Evolutionary conservation across 2,888 invertebrate species (phyloP).

Genomic region (Drosophila leonis): DNA sequence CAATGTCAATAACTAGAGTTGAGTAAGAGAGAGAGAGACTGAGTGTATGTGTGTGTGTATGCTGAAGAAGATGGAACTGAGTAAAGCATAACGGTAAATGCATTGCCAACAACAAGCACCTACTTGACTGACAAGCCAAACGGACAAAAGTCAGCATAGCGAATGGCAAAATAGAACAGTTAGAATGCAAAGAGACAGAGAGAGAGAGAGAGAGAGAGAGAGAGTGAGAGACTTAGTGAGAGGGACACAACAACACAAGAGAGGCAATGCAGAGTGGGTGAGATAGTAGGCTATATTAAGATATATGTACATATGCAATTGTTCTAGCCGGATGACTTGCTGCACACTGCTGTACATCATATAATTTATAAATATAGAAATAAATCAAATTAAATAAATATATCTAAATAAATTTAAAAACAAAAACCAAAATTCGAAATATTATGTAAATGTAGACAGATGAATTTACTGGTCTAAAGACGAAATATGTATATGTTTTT

Average conservation of each 20-base stretch:
- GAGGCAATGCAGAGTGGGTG: conserved; percentile 9
- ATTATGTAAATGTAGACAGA: not conserved
- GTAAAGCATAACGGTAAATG: conserved; percentile 50
- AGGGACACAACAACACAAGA: not conserved
- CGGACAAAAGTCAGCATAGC: conserved; percentile 30
- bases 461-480: not conserved
- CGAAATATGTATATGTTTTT: not conserved
- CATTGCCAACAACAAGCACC: conserved; percentile 26
- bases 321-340: conserved; percentile 32
- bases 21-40: not conserved
- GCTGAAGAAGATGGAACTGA: conserved; percentile 29
- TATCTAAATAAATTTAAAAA: not conserved
- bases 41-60: not conserved
- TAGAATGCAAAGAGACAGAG: not conserved
- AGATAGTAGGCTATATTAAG: conserved; percentile 56
- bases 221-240: not conserved
- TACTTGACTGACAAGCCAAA: conserved; percentile 36
- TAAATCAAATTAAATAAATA: conserved; percentile 13
- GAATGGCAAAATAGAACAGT: conserved; percentile 19
- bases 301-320: conserved; percentile 46
- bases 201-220: not conserved
- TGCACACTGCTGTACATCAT: conserved; percentile 1
- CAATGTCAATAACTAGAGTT: conserved; percentile 49
- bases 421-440: not conserved
- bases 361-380: conserved; percentile 14